Evolutionary conservation across 2,888 invertebrate genomes (phyloP).

Genomic region (Drosophila meridionalis): DNA sequence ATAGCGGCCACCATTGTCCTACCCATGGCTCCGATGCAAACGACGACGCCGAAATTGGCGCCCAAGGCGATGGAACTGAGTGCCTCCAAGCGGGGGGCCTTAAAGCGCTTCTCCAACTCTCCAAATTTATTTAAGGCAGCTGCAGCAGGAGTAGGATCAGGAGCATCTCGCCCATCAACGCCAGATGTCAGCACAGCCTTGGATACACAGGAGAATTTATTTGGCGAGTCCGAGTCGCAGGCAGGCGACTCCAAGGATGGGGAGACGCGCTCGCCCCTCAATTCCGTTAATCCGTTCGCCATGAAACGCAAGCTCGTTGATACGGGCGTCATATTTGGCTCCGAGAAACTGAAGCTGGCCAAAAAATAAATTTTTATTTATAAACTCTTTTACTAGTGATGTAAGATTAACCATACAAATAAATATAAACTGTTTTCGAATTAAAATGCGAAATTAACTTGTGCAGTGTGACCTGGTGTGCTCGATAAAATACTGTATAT

Average conservation of each 20-base stretch:
- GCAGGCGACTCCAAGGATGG: slow-evolving; percentile 25
- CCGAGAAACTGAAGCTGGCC: slow-evolving; percentile 76
- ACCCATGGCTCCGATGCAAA: slow-evolving; percentile 48
- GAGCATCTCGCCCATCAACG: slow-evolving; percentile 45
- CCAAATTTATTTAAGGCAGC: slow-evolving; percentile 76
- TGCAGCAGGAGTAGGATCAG: slow-evolving; percentile 4
- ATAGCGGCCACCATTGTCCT: slow-evolving; percentile 64
- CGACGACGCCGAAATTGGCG: slow-evolving; percentile 62
- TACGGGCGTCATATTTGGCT: slow-evolving; percentile 78
- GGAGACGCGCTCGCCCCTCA: slow-evolving; percentile 74
- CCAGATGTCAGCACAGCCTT: slow-evolving; percentile 49
- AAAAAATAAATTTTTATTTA: slow-evolving; percentile 62
- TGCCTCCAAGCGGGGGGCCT: slow-evolving; percentile 85
- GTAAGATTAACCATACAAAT: slow-evolving; percentile 13
- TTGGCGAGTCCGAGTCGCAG: slow-evolving; percentile 57
- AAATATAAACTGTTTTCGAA: slow-evolving; percentile 15
- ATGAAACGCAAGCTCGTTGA: slow-evolving; percentile 85
- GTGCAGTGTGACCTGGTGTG: background rate
- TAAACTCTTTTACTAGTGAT: slow-evolving; percentile 5
- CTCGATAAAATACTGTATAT: background rate
- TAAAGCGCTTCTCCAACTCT: slow-evolving; percentile 85
- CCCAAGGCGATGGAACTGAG: slow-evolving; percentile 83
- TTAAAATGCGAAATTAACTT: background rate
- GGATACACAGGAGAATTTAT: slow-evolving; percentile 74
- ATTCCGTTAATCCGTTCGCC: slow-evolving; percentile 79